Evolutionary conservation across 1,140 invertebrate species (phyloP).

Genomic region (Brachystomella parvula): DNA sequence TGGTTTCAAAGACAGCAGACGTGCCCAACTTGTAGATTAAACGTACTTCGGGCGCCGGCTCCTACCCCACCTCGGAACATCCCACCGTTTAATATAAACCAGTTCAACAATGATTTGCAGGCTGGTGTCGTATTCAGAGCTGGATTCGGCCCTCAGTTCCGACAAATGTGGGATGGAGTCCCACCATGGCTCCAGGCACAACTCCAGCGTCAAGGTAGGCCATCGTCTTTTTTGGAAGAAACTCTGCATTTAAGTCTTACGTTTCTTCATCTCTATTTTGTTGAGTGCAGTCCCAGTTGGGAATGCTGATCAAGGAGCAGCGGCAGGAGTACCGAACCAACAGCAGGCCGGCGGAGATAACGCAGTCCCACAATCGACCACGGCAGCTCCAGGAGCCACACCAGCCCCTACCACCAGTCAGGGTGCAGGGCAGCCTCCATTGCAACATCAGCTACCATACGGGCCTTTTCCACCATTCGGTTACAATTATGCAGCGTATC

Average conservation of each 20-base stretch:
- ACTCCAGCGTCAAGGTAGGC: neutral
- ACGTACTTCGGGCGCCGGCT: slow-evolving; percentile 70
- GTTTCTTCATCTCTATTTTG: too few relatives aligned
- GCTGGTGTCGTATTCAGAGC: neutral
- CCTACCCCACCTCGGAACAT: slow-evolving; percentile 37
- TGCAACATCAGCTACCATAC: neutral
- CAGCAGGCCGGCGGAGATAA: neutral
- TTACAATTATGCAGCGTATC: neutral
- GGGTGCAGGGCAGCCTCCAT: neutral
- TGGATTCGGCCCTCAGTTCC: neutral
- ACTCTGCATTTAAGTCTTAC: too few relatives aligned
- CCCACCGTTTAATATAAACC: neutral
- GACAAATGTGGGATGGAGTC: slow-evolving; percentile 23
- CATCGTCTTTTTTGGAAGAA: too few relatives aligned
- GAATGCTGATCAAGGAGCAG: neutral
- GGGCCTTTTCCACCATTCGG: slow-evolving; percentile 7
- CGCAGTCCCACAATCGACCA: neutral
- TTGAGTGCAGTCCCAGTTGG: too few relatives aligned
- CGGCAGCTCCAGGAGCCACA: neutral
- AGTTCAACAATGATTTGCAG: neutral
- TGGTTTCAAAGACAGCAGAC: slow-evolving; percentile 99
- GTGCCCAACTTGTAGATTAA: slow-evolving; percentile 95
- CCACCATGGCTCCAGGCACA: slow-evolving; percentile 26
- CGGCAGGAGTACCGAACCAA: neutral
- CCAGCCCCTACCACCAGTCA: neutral